phyloP scores from a whole-genome alignment of 2,113 vertebrate species.

The Polyodon spathula region DNA sequence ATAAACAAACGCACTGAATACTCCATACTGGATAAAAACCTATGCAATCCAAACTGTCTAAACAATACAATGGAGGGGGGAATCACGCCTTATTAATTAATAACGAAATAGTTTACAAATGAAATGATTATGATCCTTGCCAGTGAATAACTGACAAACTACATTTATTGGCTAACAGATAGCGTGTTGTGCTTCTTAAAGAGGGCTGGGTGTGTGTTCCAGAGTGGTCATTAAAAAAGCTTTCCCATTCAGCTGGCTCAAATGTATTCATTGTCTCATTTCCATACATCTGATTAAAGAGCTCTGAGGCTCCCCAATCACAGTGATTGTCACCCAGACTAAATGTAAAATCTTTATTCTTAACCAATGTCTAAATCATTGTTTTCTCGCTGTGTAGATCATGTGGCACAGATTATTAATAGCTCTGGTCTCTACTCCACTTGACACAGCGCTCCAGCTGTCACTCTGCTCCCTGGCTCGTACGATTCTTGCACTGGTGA shows the following conservation, averaged over 20 bases:
- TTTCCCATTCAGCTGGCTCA: constrained; percentile 35
- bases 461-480: constrained; percentile 80
- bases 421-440: constrained; percentile 91
- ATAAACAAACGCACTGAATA: too few relatives aligned
- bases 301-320: constrained; percentile 58
- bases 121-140: constrained; percentile 16
- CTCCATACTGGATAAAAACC: not conserved
- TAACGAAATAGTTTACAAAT: constrained; percentile 6
- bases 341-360: constrained; percentile 78
- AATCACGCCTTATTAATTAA: not conserved
- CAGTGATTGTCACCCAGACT: constrained; percentile 62
- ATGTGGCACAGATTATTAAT: constrained; percentile 98
- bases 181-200: not conserved
- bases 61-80: not conserved
- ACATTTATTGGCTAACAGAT: constrained; percentile 10
- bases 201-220: constrained; percentile 8
- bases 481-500: constrained; percentile 87
- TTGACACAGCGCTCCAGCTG: constrained; percentile 98
- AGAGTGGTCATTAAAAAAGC: constrained; percentile 14
- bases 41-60: not conserved
- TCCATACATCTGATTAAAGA: constrained; percentile 84
- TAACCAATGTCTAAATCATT: constrained; percentile 71
- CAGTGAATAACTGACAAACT: constrained; percentile 29
- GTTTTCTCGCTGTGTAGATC: constrained; percentile 59
- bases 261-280: constrained; percentile 81